Base-by-base conservation (phyloP, 2,797 vertebrate genomes). In the Xenopus petersii region DNA sequence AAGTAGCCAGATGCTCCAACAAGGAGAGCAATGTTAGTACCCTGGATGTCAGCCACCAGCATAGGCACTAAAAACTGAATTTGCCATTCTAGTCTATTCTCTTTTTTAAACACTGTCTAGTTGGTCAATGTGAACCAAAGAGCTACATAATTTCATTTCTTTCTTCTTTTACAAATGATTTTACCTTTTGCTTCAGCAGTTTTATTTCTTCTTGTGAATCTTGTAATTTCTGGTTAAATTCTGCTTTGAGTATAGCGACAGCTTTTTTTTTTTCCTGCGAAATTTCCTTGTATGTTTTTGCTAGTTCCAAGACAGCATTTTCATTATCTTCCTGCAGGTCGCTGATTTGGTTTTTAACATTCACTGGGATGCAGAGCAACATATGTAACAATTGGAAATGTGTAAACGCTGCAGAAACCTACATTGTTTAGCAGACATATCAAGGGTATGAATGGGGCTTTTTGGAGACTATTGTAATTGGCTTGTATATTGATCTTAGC, bases 211-310 rank as follows among this genome's bases (percentile, higher is more conserved):
- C 24, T 12, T 54, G 63, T n/a, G 3, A 11, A n/a, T 80, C 77
- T 75, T 77, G 36, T 51, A 80, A 9, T 1, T 82, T 81, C 15
- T 74, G 77, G 12, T 73, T 64, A 2, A 79, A 64, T 13, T 69
- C 75, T 49, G n/a, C 21, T 71, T 5, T 8, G 42, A 74, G 56
- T 4, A 47, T 68, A 59, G 64, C 48, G 0, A 0, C 64, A 16
- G 56, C 30, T 0, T 67, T 79, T 42, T 42, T 30, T 68, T 72
- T 80, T 64, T 84, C 54, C 21, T 77, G 74, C 10, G 54, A 76
- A 1, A 4, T 76, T 70, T 86, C 81, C 71, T 74, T 61, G 58
- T 70, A 49, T 33, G 66, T 67, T 24, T 82, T 81, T 74, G 36
- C 66, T 54, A 80, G 49, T 0, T 82, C 75, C 46, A 81, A 67